Evolutionary conservation across 2,888 invertebrate species (phyloP), one percentile per base, ranked within the genome.

Genomic region (Homarus gammarus): DNA sequence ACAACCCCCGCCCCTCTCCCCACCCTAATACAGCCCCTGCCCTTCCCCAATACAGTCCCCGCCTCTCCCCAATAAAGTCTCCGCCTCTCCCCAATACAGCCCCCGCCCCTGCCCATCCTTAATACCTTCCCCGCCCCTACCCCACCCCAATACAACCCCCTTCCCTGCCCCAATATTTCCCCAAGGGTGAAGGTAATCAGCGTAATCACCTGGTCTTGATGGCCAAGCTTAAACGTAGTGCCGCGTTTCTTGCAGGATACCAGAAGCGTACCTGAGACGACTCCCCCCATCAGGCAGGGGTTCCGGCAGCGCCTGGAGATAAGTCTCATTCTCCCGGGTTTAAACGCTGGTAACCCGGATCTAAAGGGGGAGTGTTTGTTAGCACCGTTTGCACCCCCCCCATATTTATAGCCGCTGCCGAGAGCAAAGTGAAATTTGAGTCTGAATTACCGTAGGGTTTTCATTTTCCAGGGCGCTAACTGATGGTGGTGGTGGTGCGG

Each of bases 381-480:
- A 22, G 56, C 78, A 51, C 33, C 27, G 12, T 78, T 51, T 78
- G 56, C 31, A n/a, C n/a, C n/a, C 44, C 51, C n/a, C 44, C 51
- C 27, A 5, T 22, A 36, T 36, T 18, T 79, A 10, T 51, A 12
- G 27, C n/a, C 22, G 75, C 2, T 18, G 36, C 73, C 22, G 38
- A 70, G 73, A 44, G 75, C 44, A 75, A 61, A 56, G 61, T 79
- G 79, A 79, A 79, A 79, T 79, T 79, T 56, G 56, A 79, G 36
- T 79, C 61, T 27, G 61, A 36, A 61, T 79, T 56, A 51, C 79
- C 79, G 79, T 56, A 79, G 79, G 38, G 61, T 79, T 79, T 61
- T 79, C 79, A 2, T n/a, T 51, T 15, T 49, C 22, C 40, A 6
- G 27, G 78, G 77, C 8, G 77, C 44, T 68, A 68, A 68, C 10